Percentiles rank a stretch among this genome's conserved stretches.
phyloP scores from a whole-genome alignment of 2,888 invertebrate genomes.

The Teleiodes luculella region DNA sequence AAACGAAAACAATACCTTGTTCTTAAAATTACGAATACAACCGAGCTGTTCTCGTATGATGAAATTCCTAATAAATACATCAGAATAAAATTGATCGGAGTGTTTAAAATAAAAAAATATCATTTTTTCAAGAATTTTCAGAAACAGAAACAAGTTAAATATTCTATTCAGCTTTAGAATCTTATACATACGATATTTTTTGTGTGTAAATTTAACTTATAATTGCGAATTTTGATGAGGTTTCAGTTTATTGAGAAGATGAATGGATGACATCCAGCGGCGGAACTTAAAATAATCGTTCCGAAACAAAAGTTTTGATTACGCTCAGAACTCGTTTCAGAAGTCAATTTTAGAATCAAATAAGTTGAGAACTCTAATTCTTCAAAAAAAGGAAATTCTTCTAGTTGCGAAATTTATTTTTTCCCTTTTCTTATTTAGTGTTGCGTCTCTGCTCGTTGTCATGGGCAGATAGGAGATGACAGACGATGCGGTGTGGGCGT shows the following conservation, averaged over 20 bases:
- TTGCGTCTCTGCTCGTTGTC: constrained; percentile 9
- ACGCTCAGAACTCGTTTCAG: not conserved
- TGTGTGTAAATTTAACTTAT: not conserved
- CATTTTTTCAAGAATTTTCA: no score
- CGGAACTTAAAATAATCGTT: not conserved
- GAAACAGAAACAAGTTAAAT: no score
- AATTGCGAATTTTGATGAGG: not conserved
- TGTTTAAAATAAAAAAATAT: no score
- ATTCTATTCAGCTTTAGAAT: no score
- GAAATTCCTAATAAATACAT: no score
- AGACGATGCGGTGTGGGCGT: constrained; percentile 37
- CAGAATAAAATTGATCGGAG: no score
- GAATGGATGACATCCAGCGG: not conserved
- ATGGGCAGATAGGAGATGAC: constrained; percentile 25
- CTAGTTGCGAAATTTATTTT: not conserved
- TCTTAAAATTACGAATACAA: no score
- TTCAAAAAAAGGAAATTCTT: not conserved
- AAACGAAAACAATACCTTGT: no score
- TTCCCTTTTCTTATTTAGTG: constrained; percentile 13
- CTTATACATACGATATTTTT: not conserved
- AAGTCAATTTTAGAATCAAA: not conserved
- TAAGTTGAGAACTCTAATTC: not conserved
- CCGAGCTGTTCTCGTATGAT: no score
- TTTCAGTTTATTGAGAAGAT: not conserved
- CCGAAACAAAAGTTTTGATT: not conserved